Base-by-base conservation (phyloP, 2,888 invertebrate genomes). In the Pandemis heparana region DNA sequence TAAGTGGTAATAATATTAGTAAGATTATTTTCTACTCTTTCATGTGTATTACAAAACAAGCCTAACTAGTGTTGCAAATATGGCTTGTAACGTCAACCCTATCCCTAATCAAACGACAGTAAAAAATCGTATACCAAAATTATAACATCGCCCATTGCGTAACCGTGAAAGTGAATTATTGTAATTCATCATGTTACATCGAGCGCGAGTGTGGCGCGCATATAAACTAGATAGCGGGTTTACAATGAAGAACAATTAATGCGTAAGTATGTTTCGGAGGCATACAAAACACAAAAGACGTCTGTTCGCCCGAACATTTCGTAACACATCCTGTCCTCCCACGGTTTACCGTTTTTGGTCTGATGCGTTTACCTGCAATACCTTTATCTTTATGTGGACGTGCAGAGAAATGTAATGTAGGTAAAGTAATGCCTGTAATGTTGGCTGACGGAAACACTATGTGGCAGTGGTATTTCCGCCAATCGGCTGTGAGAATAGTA, bases 101-200 rank as follows among this genome's bases (percentile, higher is more conserved):
- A 12, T 18, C 10, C 56, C 56, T 56, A 23, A 56, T 56, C 23
- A 56, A 56, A 23, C 18, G 23, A 56, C 10, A 56, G 12, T 56
- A 56, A 75, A 75, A 75, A 75, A 74, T 77, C 77, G 41, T 56
- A 59, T 62, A 68, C 71, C 41, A 71, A 79, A 53, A 77, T 76
- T 70, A 70, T 74, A 56, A 80, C 79, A 80, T 65, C 65, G 5
- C 32, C 7, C 75, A 65, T 92, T 92, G 83, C 80, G 82, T 89
- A 92, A 92, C 79, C 83, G 92, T 85, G 92, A 93, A 93, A 93
- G 92, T 89, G 82, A 75, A 82, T 80, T 84, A 88, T 92, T 92
- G 87, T 90, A 87, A 92, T 92, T 90, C 91, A 89, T 89, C 87
- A 83, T 85, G 87, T 83, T 82, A 83, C 88, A 87, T 83, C 84